A percentile compares a stretch with the other conserved stretches of the same genome.
Conservation (phyloP, 2,888 invertebrate species). For the Chydorus sphaericus region DNA sequence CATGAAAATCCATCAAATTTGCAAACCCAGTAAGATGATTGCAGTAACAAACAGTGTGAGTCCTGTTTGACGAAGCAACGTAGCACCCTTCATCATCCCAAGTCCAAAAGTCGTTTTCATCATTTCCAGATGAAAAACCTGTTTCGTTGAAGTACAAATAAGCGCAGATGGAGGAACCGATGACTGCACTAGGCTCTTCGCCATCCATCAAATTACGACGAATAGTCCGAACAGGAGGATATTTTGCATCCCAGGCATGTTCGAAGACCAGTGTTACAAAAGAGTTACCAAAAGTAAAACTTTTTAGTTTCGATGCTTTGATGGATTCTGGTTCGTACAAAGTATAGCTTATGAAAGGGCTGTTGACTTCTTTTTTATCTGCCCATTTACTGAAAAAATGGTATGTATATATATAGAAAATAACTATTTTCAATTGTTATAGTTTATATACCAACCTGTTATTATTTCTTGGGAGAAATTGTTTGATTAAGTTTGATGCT, state of each 20-base stretch:
- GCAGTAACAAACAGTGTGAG: slow-evolving; percentile 29
- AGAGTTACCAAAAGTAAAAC: too few species aligned
- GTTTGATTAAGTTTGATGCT: too few species aligned
- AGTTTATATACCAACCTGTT: too few species aligned
- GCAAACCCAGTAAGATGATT: slow-evolving; percentile 30
- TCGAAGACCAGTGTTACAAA: slow-evolving; percentile 10
- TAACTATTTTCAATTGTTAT: too few species aligned
- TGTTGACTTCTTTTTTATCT: slow-evolving; percentile 11
- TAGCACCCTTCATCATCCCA: slow-evolving; percentile 23
- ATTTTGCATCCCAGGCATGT: slow-evolving; percentile 2
- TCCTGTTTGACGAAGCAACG: slow-evolving; percentile 24
- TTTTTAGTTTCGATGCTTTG: too few species aligned
- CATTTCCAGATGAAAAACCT: too few species aligned
- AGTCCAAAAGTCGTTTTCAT: neutral
- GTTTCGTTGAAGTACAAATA: neutral
- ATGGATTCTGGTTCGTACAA: neutral
- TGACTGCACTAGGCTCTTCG: slow-evolving; percentile 16
- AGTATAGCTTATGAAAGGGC: slow-evolving; percentile 4
- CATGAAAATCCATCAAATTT: slow-evolving; percentile 28
- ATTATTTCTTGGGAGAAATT: too few species aligned
- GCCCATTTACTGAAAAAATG: too few species aligned
- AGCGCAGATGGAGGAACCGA: slow-evolving; percentile 11
- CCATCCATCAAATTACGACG: slow-evolving; percentile 12
- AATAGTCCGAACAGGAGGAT: slow-evolving; percentile 12
- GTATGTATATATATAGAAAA: too few species aligned